Evolutionary conservation across 2,797 vertebrate species (phyloP), one percentile per base, ranked within the genome.

Genomic region (Gymnocypris eckloni): DNA sequence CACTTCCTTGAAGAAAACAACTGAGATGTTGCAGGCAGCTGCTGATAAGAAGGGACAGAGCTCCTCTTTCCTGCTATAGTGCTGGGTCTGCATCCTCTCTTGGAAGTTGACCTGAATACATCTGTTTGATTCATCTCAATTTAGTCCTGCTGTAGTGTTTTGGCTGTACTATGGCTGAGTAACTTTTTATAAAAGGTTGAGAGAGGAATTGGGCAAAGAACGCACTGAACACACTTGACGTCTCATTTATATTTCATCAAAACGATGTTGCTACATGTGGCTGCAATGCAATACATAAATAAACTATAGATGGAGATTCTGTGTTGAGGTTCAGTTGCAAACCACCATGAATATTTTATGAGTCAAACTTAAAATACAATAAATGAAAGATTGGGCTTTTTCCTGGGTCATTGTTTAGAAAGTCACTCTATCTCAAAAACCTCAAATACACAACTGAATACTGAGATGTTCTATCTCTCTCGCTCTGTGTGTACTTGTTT

Each of bases 181-280:
- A 39, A 54, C 37, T 67, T 66, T 85, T 85, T 66, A 54, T 86
- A 71, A 80, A 54, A 16, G 50, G 69, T 54, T 80, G 33, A 87
- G 72, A 90, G 66, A 81, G 52, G 52, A 56, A 52, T 28, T 18
- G 45, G 37, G 69, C 77, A 81, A 75, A 54, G 70, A 59, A 43
- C 10, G 67, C 41, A 70, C 76, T 66, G 84, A 83, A 79, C 2
- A 69, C 70, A 56, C 54, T 90, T 93, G 92, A 93, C 84, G 56
- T 91, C 90, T 94, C 89, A 92, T 94, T 92, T 86, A 95, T 95
- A 92, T 95, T 94, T 94, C 88, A 95, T 87, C 54, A 81, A 70
- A 61, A 88, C 54, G 86, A 77, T 86, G 86, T 88, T 86, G 87
- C 91, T 92, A 90, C 90, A 92, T 88, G 90, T 87, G 86, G 28